Evolutionary conservation across 2,888 invertebrate species (phyloP).

Genomic region (Ditula angustiorana): DNA sequence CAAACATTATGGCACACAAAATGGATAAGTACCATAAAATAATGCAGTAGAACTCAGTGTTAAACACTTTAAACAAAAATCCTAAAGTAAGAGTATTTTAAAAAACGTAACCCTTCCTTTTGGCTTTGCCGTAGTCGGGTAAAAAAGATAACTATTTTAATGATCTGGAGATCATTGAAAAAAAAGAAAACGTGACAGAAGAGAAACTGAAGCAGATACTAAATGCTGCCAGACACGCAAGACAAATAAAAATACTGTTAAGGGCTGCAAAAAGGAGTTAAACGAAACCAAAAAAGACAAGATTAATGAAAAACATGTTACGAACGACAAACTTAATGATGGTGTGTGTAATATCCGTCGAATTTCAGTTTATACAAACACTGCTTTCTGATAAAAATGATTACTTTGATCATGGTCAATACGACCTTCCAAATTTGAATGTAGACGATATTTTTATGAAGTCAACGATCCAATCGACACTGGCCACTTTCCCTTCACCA

Average conservation of each 20-base stretch:
- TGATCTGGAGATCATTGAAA: neutral
- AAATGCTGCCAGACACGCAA: neutral
- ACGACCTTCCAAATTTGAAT: neutral
- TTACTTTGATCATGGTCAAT: neutral
- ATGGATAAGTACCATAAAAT: neutral
- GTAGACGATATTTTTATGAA: too few species aligned
- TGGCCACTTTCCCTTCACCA: too few species aligned
- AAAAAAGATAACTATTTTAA: too few species aligned
- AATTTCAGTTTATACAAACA: neutral
- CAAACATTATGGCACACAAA: neutral
- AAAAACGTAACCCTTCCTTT: neutral
- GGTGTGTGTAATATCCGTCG: neutral
- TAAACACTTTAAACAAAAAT: neutral
- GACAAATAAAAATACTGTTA: neutral
- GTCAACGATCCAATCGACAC: too few species aligned
- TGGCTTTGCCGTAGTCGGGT: too few species aligned
- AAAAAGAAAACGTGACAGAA: neutral
- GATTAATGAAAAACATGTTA: neutral
- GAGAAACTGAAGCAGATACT: neutral
- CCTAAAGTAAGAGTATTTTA: neutral
- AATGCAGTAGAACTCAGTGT: neutral
- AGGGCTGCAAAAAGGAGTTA: neutral
- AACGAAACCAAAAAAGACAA: neutral
- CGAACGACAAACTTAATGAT: neutral
- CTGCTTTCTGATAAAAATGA: neutral